These are phyloP conservation scores for Amphimedon queenslandica DNA, from an alignment of 37 sponge, comb jelly and placozoan genomes.

Conservation along the genomic window DNA sequence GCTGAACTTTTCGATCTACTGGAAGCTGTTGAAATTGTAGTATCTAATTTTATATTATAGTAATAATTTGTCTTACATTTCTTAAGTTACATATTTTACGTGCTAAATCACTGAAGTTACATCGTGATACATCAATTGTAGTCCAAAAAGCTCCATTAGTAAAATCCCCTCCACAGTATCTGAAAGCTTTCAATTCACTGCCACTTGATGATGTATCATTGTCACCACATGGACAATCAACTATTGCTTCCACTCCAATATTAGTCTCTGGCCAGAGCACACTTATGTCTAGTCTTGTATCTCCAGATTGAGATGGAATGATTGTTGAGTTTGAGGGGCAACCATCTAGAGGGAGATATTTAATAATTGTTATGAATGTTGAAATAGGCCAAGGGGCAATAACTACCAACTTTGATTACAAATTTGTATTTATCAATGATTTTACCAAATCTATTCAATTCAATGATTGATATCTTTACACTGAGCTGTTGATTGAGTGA, in stretches of 20 bases:
- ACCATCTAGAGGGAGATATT: too few relatives aligned
- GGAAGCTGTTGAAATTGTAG: too few relatives aligned
- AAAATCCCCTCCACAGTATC: conserved; percentile 51
- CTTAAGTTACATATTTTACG: conserved; percentile 19
- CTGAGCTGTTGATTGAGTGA: too few relatives aligned
- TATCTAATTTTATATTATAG: too few relatives aligned
- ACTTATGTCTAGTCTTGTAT: neutral
- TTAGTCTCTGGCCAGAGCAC: conserved; percentile 36
- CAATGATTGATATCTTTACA: too few relatives aligned
- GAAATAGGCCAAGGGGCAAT: too few relatives aligned
- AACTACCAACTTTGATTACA: too few relatives aligned
- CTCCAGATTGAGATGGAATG: neutral
- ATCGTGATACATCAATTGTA: neutral
- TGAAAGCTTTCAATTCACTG: conserved; percentile 3
- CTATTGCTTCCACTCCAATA: conserved; percentile 21
- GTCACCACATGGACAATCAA: conserved; percentile 49
- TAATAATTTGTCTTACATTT: too few relatives aligned
- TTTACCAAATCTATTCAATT: too few relatives aligned
- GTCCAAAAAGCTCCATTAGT: conserved; percentile 29
- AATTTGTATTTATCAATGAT: too few relatives aligned
- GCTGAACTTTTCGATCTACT: too few relatives aligned
- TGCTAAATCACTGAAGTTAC: conserved; percentile 21
- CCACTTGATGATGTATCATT: neutral
- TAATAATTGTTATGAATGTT: too few relatives aligned
- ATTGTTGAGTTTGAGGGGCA: conserved; percentile 12